Base-by-base conservation (phyloP, 2,113 vertebrate species). In the Xenus cinereus region DNA sequence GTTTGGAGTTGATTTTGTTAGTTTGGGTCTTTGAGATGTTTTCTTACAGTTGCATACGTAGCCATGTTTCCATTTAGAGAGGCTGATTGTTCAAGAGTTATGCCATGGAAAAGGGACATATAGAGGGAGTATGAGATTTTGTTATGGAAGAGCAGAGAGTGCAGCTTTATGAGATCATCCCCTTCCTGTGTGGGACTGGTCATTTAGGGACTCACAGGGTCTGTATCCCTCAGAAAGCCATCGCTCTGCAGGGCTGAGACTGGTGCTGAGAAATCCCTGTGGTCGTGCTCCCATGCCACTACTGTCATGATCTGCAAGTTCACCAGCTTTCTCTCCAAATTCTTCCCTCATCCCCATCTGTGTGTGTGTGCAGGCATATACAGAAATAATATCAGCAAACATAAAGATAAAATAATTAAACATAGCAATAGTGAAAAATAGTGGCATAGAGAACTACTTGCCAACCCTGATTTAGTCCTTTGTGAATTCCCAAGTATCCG, bases 211-310 rank as follows among this genome's bases (percentile, higher is more conserved):
- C 8, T 71, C 37, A 10, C 4, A 22, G 32, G 27, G 6, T 45
- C 21, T 3, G 0, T 28, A 8, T 10, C 13, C 11, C 6, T 6
- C 28, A 22, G 45, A 67, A 79, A 87, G 9, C 41, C 37, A n/a
- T 20, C 1, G 0, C 24, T 64, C 27, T 69, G 28, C 37, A 19
- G 50, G 24, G n/a, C 30, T 39, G 35, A 24, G 8, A 19, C 28
- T 50, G 27, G 4, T 43, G 21, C 27, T 53, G 39, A 68, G 30
- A 19, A 9, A 56, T 48, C 22, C 20, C 53, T 22, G 1, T 4
- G 5, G 12, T 30, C 5, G 0, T 35, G 14, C 16, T 91, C 23
- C 45, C 6, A 6, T 1, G 2, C 23, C n/a, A 60, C 5, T 3
- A 3, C 23, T 10, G 3, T 28, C 32, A 57, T 2, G 1, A 73